Evolutionary conservation across 2,888 invertebrate genomes (phyloP), one percentile per base, ranked within the genome.

Genomic region (Congeria kusceri): DNA sequence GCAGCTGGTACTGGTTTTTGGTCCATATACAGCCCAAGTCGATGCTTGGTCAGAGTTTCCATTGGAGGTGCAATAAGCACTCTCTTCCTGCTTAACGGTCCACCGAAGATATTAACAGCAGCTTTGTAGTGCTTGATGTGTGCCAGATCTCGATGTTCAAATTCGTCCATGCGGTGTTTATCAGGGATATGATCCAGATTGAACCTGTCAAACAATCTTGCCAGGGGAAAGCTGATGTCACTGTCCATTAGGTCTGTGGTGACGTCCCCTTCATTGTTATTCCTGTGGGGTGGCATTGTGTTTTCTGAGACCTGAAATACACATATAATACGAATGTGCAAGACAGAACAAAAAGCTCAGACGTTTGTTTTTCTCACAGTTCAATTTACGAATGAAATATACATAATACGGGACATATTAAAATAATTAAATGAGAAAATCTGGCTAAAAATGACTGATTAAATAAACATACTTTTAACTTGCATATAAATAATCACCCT

Each of bases 101-200:
- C 90, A 27, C 92, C 92, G 89, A 92, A 93, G 66, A 92, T 89
- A 76, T 90, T 91, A 7, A 89, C 88, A 7, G 92, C 92, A 56
- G 90, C 87, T 74, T 91, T 92, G 77, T 90, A 93, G 56, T 91
- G 87, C 59, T 91, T 92, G 15, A 90, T 78, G 74, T 89, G 88
- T 1, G 87, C 79, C 18, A 93, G 79, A 69, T 93, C 89, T 25
- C 92, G 71, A 44, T 90, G 85, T 63, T 87, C 88, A 80, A 90
- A 93, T 13, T 67, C 47, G 18, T 88, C 85, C 56, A 93, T 86
- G n/a, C 91, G 88, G 29, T 92, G 85, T 53, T 88, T 88, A 23
- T 86, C 83, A 13, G 92, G 90, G 7, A 92, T 83, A 77, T 93
- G 92, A 78, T 92, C 92, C 76, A 90, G 77, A 67, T 92, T 90